Percentiles rank a stretch among this genome's conserved stretches.
Conservation (phyloP, 2,797 vertebrate species). For the Coluber constrictor region DNA sequence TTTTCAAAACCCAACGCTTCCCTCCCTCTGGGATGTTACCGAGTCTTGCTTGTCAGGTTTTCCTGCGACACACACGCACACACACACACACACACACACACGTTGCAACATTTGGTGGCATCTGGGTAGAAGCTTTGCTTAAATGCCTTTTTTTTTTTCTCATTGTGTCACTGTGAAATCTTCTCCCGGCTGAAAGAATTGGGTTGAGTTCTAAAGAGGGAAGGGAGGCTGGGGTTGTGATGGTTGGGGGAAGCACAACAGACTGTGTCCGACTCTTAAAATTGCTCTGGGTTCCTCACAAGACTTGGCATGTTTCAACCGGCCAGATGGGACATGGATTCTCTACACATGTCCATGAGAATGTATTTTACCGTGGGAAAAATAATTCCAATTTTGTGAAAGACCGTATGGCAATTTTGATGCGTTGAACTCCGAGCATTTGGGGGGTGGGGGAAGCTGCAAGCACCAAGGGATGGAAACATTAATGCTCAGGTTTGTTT, state of each 20-base stretch:
- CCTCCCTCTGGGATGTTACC: not conserved
- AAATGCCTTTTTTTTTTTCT: not conserved
- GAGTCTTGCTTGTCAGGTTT: not conserved
- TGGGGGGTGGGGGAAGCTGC: fast-evolving
- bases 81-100: too few species aligned
- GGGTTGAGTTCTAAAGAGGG: not conserved
- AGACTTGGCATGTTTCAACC: not conserved
- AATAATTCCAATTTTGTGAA: not conserved
- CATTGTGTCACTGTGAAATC: not conserved
- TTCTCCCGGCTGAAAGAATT: not conserved
- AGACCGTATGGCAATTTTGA: not conserved
- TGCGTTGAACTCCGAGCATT: not conserved
- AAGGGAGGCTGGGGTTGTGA: not conserved
- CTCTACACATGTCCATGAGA: not conserved
- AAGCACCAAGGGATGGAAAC: not conserved
- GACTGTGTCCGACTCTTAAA: not conserved
- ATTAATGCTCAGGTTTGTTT: not conserved
- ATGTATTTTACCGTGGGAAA: not conserved
- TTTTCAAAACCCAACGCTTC: not conserved
- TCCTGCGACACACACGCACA: not conserved
- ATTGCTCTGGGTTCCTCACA: not conserved
- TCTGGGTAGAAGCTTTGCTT: not conserved
- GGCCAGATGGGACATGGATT: not conserved
- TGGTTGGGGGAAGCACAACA: not conserved
- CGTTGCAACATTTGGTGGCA: not conserved